Conservation (phyloP, 1,140 invertebrate species). For the Cotesia chilonis region DNA sequence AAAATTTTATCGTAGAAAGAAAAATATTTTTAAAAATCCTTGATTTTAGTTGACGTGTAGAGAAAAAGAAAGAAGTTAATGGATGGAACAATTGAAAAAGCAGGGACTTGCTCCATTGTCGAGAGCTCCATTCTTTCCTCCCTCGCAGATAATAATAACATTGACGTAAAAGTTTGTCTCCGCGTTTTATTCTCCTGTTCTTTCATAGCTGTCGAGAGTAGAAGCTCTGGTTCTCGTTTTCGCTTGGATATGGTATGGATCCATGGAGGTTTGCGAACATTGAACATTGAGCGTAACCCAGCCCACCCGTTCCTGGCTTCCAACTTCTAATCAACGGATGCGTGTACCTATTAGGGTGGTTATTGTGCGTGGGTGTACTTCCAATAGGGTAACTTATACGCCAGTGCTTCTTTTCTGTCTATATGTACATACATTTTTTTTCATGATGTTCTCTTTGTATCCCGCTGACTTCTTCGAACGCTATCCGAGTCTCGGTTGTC, state of each 20-base stretch:
- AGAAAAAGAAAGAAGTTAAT: conserved; percentile 19
- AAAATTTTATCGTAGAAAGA: background rate
- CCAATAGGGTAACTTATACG: conserved; percentile 39
- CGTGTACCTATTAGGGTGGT: conserved; percentile 61
- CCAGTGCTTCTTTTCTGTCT: background rate
- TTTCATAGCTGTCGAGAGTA: background rate
- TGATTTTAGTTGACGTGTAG: conserved; percentile 15
- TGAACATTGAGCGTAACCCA: conserved; percentile 6
- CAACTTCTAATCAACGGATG: conserved; percentile 62
- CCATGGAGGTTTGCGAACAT: background rate
- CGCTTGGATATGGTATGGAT: background rate
- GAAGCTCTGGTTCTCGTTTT: conserved; percentile 24
- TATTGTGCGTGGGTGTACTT: conserved; percentile 62
- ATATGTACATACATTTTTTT: background rate
- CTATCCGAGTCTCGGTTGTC: conserved; percentile 54
- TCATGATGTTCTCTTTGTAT: background rate
- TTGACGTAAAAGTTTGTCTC: conserved; percentile 7
- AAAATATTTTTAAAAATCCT: background rate
- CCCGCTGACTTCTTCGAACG: background rate
- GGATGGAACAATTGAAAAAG: conserved; percentile 19
- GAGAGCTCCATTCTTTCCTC: conserved; percentile 19
- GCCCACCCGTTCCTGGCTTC: conserved; percentile 40
- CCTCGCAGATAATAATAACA: background rate
- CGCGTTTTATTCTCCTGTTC: conserved; percentile 8
- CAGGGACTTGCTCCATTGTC: conserved; percentile 12